Conservation (phyloP, 1,140 invertebrate genomes). For the Helicoverpa armigera region DNA sequence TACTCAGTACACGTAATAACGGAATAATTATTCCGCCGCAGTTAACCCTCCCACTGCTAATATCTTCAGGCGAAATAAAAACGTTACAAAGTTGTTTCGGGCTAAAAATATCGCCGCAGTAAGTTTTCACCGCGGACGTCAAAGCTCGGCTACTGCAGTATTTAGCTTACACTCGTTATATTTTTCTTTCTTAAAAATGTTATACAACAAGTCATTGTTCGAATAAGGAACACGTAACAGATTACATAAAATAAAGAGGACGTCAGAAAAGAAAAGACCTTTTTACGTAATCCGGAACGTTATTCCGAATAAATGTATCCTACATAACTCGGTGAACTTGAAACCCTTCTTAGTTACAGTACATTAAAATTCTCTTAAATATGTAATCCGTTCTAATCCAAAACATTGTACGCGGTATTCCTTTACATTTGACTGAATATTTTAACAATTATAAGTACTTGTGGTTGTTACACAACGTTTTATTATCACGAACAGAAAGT, state of each 20-base stretch:
- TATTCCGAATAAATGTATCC: slow-evolving; percentile 8
- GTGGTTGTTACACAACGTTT: slow-evolving; percentile 33
- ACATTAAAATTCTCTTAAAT: slow-evolving; percentile 37
- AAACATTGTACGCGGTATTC: slow-evolving; percentile 32
- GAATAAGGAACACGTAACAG: not conserved
- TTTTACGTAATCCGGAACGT: slow-evolving; percentile 19
- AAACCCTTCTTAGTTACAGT: slow-evolving; percentile 22
- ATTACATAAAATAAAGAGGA: not conserved
- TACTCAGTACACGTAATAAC: slow-evolving; percentile 12
- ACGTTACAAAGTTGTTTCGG: not conserved
- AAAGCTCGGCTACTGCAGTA: slow-evolving; percentile 30
- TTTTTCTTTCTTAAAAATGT: not conserved
- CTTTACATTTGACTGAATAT: slow-evolving; percentile 27
- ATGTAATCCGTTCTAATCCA: slow-evolving; percentile 32
- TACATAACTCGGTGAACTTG: slow-evolving; percentile 10
- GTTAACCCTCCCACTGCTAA: slow-evolving; percentile 9
- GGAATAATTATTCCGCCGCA: not conserved
- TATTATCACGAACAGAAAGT: slow-evolving; percentile 1
- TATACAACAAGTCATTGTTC: not conserved
- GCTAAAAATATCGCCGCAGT: slow-evolving; percentile 28
- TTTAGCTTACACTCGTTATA: slow-evolving; percentile 9
- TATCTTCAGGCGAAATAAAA: slow-evolving; percentile 12
- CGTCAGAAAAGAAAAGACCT: slow-evolving; percentile 6
- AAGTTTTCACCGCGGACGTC: slow-evolving; percentile 23
- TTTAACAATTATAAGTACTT: slow-evolving; percentile 27